Evolutionary conservation across 2,113 vertebrate species (phyloP).

Genomic region (Lucifuga dentata): DNA sequence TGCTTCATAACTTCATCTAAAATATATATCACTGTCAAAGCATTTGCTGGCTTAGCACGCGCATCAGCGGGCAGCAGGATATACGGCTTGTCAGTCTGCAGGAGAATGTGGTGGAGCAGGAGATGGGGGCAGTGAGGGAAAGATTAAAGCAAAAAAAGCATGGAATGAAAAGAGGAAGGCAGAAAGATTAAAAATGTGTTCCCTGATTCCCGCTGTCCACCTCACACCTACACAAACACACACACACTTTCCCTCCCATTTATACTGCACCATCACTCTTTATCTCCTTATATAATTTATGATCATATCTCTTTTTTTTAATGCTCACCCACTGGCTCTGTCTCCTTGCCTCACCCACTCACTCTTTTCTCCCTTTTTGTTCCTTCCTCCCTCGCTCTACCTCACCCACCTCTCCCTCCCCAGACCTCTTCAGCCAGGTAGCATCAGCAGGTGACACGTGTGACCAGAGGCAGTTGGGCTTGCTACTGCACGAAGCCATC

Average conservation of each 20-base stretch:
- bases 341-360: slow-evolving; percentile 1
- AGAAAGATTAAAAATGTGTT: slow-evolving; percentile 49
- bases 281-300: slow-evolving; percentile 43
- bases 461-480: slow-evolving; percentile 94
- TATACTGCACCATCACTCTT: slow-evolving; percentile 11
- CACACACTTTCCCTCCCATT: slow-evolving; percentile 33
- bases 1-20: slow-evolving; percentile 40
- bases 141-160: slow-evolving; percentile 38
- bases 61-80: slow-evolving; percentile 37
- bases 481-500: slow-evolving; percentile 94
- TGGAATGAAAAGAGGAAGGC: slow-evolving; percentile 16
- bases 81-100: slow-evolving; percentile 11
- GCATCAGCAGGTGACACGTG: slow-evolving; percentile 90
- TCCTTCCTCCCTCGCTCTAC: not conserved
- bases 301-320: slow-evolving; percentile 1
- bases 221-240: slow-evolving; percentile 9
- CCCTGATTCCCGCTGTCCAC: slow-evolving; percentile 16
- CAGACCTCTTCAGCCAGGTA: slow-evolving; percentile 95
- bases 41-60: slow-evolving; percentile 18
- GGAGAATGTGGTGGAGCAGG: not conserved
- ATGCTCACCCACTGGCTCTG: slow-evolving; percentile 36
- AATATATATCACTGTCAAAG: not conserved
- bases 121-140: slow-evolving; percentile 8
- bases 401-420: not conserved
- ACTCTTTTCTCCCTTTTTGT: not conserved